Percentiles rank a stretch among this genome's conserved stretches.
Evolutionary conservation across 1,140 invertebrate genomes (phyloP).

Genomic region (Nymphalis io): DNA sequence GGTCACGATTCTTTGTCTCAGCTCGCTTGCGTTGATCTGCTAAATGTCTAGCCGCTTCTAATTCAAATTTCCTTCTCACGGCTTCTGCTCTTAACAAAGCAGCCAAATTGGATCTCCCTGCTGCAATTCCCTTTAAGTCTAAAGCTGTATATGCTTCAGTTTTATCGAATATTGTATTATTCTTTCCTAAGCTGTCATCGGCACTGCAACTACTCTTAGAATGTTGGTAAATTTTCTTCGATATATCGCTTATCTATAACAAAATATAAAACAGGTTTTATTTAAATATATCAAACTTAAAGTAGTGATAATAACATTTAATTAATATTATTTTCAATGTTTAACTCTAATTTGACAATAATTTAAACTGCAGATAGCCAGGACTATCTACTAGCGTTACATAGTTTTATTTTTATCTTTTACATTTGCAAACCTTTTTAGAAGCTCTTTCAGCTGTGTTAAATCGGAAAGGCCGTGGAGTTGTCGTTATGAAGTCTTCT

Average conservation of each 20-base stretch:
- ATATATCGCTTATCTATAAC: constrained; percentile 68
- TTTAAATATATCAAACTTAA: background rate
- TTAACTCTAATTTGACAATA: too few species aligned
- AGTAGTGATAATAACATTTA: background rate
- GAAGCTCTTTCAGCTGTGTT: constrained; percentile 74
- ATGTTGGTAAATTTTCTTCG: constrained; percentile 70
- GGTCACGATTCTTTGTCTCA: constrained; percentile 82
- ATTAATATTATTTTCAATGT: background rate
- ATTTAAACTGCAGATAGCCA: too few species aligned
- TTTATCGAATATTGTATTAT: constrained; percentile 32
- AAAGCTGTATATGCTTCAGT: constrained; percentile 63
- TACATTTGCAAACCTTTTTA: constrained; percentile 58
- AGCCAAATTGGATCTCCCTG: constrained; percentile 85
- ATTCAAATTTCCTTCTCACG: constrained; percentile 84
- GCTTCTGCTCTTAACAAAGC: constrained; percentile 85
- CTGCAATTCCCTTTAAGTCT: constrained; percentile 67
- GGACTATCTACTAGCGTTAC: too few species aligned
- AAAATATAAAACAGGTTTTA: background rate
- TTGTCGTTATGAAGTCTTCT: constrained; percentile 80
- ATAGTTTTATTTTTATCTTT: too few species aligned
- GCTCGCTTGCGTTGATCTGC: constrained; percentile 82
- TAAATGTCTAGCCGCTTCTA: constrained; percentile 82
- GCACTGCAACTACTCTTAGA: constrained; percentile 59
- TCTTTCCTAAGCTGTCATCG: constrained; percentile 47
- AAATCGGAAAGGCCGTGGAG: constrained; percentile 78